phyloP scores from a whole-genome alignment of 2,888 invertebrate species.

The Spatulosminthurus flaviceps region DNA sequence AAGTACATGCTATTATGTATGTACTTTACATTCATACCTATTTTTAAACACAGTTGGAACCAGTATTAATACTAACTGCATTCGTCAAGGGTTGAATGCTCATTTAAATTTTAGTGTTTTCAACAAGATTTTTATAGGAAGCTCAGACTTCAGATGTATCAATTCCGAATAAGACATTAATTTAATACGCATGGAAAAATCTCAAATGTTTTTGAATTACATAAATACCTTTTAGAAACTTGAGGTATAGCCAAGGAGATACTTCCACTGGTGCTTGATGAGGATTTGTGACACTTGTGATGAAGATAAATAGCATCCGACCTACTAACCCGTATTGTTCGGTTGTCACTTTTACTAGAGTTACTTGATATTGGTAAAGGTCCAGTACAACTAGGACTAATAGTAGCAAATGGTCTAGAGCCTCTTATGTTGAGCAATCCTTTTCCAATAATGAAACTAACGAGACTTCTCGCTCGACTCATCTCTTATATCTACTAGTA shows the following conservation, averaged over 20 bases:
- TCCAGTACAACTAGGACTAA: neutral
- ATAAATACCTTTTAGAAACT: neutral
- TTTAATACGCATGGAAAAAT: no score
- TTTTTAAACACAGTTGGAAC: no score
- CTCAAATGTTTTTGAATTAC: no score
- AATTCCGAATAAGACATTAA: no score
- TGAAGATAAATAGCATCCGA: constrained; percentile 23
- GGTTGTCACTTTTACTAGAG: neutral
- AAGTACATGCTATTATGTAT: no score
- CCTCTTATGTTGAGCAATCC: neutral
- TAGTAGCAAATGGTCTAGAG: neutral
- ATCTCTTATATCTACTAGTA: neutral
- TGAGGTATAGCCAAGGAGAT: neutral
- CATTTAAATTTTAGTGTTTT: no score
- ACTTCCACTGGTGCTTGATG: neutral
- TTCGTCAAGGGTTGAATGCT: no score
- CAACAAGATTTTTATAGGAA: no score
- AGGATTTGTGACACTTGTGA: constrained; percentile 19
- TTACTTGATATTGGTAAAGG: neutral
- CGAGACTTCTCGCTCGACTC: neutral
- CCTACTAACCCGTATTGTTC: neutral
- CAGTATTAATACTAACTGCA: no score
- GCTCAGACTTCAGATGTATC: no score
- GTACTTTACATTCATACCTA: no score
- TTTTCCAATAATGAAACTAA: neutral